Evolutionary conservation across 2,888 invertebrate genomes (phyloP).

Genomic region (Megastigmus dorsalis): DNA sequence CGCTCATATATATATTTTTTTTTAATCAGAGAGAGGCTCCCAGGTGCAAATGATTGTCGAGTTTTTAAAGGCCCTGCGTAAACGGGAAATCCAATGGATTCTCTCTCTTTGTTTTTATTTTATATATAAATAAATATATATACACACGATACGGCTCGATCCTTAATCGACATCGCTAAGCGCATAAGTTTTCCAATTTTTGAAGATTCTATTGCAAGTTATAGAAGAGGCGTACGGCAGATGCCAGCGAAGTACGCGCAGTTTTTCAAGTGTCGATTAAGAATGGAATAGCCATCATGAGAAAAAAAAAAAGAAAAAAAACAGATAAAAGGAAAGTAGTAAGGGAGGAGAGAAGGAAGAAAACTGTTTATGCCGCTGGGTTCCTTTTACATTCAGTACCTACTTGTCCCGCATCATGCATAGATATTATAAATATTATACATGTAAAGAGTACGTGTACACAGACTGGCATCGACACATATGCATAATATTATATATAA

Average conservation of each 20-base stretch:
- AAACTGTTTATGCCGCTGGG: constrained; percentile 37
- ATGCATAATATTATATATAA: constrained; percentile 48
- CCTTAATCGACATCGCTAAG: constrained; percentile 34
- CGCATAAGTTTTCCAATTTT: constrained; percentile 51
- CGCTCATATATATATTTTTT: too few relatives aligned
- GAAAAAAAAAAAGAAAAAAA: too few relatives aligned
- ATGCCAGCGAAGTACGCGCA: constrained; percentile 10
- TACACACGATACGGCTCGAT: constrained; percentile 26
- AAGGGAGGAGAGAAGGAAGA: too few relatives aligned
- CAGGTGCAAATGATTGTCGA: constrained; percentile 42
- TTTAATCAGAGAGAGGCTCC: constrained; percentile 23
- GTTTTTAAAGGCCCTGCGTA: constrained; percentile 17
- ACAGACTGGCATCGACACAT: constrained; percentile 55
- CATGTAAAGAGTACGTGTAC: constrained; percentile 55
- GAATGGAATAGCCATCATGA: constrained; percentile 45
- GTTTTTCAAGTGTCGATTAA: constrained; percentile 44
- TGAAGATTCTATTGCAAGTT: constrained; percentile 53
- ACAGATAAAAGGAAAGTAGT: too few relatives aligned
- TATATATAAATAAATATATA: constrained; percentile 44
- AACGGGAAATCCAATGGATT: background rate
- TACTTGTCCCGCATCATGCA: constrained; percentile 46
- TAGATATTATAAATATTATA: constrained; percentile 50
- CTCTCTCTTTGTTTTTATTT: constrained; percentile 27
- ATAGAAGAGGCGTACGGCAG: constrained; percentile 21
- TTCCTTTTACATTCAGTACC: constrained; percentile 48